Evolutionary conservation across 2,888 invertebrate species (phyloP).

Genomic region (Drosophila mercatorum): DNA sequence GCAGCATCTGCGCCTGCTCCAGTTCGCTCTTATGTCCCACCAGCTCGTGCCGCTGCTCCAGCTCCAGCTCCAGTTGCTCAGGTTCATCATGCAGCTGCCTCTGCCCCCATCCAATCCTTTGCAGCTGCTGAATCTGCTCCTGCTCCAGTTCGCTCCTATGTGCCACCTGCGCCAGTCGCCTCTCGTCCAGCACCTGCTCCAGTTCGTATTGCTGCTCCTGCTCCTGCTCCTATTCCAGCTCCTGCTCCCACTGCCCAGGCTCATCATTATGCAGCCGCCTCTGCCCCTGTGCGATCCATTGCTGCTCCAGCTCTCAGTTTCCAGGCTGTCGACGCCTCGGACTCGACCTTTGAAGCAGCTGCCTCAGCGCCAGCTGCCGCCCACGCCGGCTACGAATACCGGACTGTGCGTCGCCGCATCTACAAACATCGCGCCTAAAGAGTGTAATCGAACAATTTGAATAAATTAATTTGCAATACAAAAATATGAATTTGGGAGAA

Average conservation of each 20-base stretch:
- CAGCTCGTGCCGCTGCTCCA: conserved; percentile 18
- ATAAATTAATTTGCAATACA: conserved; percentile 32
- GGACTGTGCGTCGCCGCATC: conserved; percentile 70
- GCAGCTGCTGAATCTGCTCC: conserved; percentile 32
- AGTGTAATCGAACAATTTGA: neutral
- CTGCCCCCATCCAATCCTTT: conserved; percentile 13
- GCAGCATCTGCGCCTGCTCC: conserved; percentile 40
- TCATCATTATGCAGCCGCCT: conserved; percentile 36
- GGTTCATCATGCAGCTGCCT: conserved; percentile 4
- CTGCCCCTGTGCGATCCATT: conserved; percentile 34
- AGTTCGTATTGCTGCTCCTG: neutral
- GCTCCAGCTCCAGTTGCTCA: neutral
- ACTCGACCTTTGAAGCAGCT: conserved; percentile 19
- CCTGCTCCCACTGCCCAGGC: conserved; percentile 21
- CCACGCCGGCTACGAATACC: conserved; percentile 66
- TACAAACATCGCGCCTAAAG: conserved; percentile 65
- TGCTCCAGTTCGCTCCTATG: conserved; percentile 34
- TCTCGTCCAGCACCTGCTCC: conserved; percentile 16
- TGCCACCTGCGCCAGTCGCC: conserved; percentile 43
- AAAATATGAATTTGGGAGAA: neutral
- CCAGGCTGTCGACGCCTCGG: neutral
- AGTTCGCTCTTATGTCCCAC: conserved; percentile 41
- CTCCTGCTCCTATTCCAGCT: too few relatives aligned
- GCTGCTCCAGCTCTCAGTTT: conserved; percentile 29
- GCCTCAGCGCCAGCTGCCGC: conserved; percentile 45